phyloP scores from a whole-genome alignment of 2,888 invertebrate species.

The Geotrupes spiniger region DNA sequence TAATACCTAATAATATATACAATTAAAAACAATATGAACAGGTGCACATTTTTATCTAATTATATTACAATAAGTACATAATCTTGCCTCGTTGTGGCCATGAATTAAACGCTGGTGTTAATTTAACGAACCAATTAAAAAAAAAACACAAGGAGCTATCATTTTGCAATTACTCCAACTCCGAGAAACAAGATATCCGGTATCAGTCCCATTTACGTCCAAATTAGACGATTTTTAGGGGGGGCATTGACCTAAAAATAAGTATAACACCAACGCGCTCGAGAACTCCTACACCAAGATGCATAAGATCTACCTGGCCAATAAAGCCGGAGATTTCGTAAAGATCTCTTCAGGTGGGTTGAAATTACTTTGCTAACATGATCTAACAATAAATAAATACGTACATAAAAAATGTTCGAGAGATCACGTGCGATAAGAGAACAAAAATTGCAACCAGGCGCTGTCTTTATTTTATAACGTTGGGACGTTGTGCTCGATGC shows the following conservation, averaged over 20 bases:
- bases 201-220: too few relatives aligned
- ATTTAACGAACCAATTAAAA: constrained; percentile 25
- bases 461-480: not conserved
- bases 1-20: constrained; percentile 17
- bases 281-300: constrained; percentile 38
- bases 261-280: constrained; percentile 42
- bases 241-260: constrained; percentile 44
- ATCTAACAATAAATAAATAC: constrained; percentile 21
- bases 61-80: constrained; percentile 19
- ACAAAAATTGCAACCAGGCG: constrained; percentile 1
- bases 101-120: constrained; percentile 19
- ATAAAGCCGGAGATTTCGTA: constrained; percentile 40
- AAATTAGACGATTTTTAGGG: constrained; percentile 15
- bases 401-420: not conserved
- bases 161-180: not conserved
- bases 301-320: constrained; percentile 37
- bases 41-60: constrained; percentile 18
- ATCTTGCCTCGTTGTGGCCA: constrained; percentile 14
- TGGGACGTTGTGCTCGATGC: too few relatives aligned
- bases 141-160: constrained; percentile 8
- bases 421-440: not conserved
- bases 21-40: constrained; percentile 14
- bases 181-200: not conserved
- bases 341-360: constrained; percentile 24
- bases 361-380: constrained; percentile 23